Evolutionary conservation across 2,797 vertebrate species (phyloP).

Genomic region (Naso thynnoides): DNA sequence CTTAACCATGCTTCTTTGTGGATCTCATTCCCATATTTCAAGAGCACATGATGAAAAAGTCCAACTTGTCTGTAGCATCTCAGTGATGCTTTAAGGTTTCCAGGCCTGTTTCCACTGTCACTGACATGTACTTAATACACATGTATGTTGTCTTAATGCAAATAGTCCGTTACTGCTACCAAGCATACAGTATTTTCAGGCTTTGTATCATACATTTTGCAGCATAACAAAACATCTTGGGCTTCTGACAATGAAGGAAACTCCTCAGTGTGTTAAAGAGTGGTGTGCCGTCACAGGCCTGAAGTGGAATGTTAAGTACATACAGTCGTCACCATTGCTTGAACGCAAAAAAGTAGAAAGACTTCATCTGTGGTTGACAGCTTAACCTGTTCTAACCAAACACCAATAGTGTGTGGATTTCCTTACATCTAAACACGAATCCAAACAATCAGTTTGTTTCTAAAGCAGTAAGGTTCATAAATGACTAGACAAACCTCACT

Average conservation of each 20-base stretch:
- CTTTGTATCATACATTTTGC: constrained; percentile 22
- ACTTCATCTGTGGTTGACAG: background rate
- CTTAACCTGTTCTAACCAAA: background rate
- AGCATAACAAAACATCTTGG: constrained; percentile 4
- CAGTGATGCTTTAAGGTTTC: constrained; percentile 10
- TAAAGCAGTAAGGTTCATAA: background rate
- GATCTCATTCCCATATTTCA: constrained; percentile 50
- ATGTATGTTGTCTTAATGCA: constrained; percentile 32
- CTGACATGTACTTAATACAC: constrained; percentile 27
- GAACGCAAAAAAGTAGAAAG: constrained; percentile 17
- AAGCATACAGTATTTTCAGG: constrained; percentile 21
- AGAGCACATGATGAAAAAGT: constrained; percentile 30
- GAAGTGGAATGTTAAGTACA: constrained; percentile 66
- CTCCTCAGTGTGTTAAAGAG: constrained; percentile 19
- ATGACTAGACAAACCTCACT: background rate
- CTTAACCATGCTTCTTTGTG: constrained; percentile 70
- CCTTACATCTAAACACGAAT: background rate
- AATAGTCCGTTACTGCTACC: constrained; percentile 23
- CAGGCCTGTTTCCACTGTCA: constrained; percentile 28
- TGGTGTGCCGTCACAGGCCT: constrained; percentile 36
- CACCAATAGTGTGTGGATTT: background rate
- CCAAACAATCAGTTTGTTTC: background rate
- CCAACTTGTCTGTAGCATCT: constrained; percentile 20
- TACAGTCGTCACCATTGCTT: constrained; percentile 52
- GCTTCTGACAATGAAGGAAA: constrained; percentile 19